These are phyloP conservation scores for Agrypnia vestita DNA, from an alignment of 1,140 invertebrate species.

Conservation along the genomic window DNA sequence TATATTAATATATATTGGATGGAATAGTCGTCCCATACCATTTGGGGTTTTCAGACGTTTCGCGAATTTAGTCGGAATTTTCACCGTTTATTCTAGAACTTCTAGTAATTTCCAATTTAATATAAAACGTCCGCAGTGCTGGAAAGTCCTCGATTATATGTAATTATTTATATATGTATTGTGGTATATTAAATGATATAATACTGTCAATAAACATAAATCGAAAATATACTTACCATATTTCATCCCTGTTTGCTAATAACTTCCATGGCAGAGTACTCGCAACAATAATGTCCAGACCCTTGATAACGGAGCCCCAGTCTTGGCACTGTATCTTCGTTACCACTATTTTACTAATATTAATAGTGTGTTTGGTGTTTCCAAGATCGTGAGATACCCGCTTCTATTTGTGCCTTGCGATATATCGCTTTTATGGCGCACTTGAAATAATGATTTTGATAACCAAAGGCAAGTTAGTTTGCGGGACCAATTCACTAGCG, in stretches of 20 bases:
- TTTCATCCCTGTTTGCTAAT: constrained; percentile 2
- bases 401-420: constrained; percentile 25
- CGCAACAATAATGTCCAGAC: constrained; percentile 42
- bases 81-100: too few relatives aligned
- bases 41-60: too few relatives aligned
- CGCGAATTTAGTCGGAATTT: too few relatives aligned
- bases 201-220: too few relatives aligned
- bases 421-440: constrained; percentile 29
- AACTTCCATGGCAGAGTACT: constrained; percentile 26
- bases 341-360: constrained; percentile 28
- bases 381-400: constrained; percentile 23
- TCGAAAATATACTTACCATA: neutral
- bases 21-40: too few relatives aligned
- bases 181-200: too few relatives aligned
- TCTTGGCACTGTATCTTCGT: constrained; percentile 16
- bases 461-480: neutral
- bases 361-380: constrained; percentile 40
- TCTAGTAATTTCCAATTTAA: too few relatives aligned
- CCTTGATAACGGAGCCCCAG: constrained; percentile 38
- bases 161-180: too few relatives aligned
- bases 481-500: neutral
- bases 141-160: too few relatives aligned
- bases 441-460: neutral
- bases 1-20: too few relatives aligned
- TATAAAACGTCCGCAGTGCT: too few relatives aligned